Conservation (phyloP, 2,888 invertebrate genomes). For the Microctonus hyperodae region DNA sequence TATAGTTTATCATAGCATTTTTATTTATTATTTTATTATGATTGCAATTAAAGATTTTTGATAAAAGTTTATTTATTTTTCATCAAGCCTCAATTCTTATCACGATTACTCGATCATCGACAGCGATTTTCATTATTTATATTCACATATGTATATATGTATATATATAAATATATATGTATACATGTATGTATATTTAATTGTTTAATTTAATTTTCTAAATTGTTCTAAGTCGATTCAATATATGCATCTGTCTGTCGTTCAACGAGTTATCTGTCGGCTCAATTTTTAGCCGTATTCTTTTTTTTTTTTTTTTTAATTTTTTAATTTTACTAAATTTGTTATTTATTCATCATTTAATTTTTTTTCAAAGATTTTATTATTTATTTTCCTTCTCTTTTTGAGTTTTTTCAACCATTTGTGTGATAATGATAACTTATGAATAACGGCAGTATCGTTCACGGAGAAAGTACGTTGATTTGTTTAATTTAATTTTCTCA, state of each 20-base stretch:
- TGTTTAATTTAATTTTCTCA: constrained; percentile 31
- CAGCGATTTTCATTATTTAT: not conserved
- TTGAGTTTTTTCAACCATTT: constrained; percentile 18
- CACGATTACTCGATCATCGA: constrained; percentile 13
- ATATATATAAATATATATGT: not conserved
- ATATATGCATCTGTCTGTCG: not conserved
- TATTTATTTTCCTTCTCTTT: constrained; percentile 34
- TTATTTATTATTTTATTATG: constrained; percentile 32
- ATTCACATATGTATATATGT: not conserved
- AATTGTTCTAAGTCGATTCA: not conserved
- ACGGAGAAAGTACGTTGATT: constrained; percentile 51
- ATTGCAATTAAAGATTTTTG: constrained; percentile 37
- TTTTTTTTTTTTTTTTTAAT: not conserved
- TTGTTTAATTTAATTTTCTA: not conserved
- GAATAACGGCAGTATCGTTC: constrained; percentile 55
- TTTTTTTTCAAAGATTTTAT: constrained; percentile 18
- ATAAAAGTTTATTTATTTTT: constrained; percentile 19
- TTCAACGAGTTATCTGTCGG: not conserved
- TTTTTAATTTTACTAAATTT: constrained; percentile 4
- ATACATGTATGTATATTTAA: not conserved
- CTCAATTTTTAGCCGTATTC: not conserved
- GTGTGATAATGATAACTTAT: constrained; percentile 40
- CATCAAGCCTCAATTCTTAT: constrained; percentile 14
- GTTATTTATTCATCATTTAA: constrained; percentile 17
- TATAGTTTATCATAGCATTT: constrained; percentile 36